Percentiles rank a stretch among this genome's conserved stretches.
Evolutionary conservation across 2,888 invertebrate genomes (phyloP).

Genomic region (Nomada lathburiana): DNA sequence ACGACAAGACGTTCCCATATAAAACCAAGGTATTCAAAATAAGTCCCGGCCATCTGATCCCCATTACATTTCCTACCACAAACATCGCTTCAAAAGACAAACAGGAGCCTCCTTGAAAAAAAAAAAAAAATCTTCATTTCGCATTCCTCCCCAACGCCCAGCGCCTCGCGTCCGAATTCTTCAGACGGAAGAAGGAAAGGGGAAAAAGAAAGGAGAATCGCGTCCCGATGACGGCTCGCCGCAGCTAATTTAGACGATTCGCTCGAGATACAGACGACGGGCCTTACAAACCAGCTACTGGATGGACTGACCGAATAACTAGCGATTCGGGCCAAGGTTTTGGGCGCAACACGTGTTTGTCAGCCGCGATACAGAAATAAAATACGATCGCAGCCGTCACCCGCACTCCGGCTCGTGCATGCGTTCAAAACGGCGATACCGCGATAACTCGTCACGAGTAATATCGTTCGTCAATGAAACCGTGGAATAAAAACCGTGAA

Average conservation of each 20-base stretch:
- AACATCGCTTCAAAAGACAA: too few relatives aligned
- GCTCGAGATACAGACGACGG: conserved; percentile 23
- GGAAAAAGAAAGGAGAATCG: too few relatives aligned
- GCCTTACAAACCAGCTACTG: conserved; percentile 20
- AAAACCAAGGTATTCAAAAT: too few relatives aligned
- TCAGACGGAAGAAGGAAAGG: too few relatives aligned
- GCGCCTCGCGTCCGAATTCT: too few relatives aligned
- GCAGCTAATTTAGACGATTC: conserved; percentile 55
- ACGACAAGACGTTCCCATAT: too few relatives aligned
- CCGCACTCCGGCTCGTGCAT: conserved; percentile 39
- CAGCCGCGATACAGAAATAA: conserved; percentile 72
- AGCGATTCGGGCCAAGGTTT: conserved; percentile 78
- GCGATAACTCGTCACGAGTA: conserved; percentile 40
- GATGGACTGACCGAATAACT: conserved; percentile 67
- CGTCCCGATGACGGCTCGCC: neutral
- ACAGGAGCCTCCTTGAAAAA: too few relatives aligned
- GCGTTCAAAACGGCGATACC: conserved; percentile 47
- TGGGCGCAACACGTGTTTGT: conserved; percentile 71
- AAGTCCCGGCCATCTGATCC: neutral
- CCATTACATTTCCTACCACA: neutral
- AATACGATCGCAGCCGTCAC: conserved; percentile 49
- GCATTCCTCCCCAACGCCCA: too few relatives aligned
- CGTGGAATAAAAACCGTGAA: conserved; percentile 7
- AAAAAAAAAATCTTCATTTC: too few relatives aligned
- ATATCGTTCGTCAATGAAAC: conserved; percentile 51